Percentiles rank a stretch among this genome's conserved stretches.
Evolutionary conservation across 2,797 vertebrate species (phyloP).

Genomic region (Coregonus ussuriensis): DNA sequence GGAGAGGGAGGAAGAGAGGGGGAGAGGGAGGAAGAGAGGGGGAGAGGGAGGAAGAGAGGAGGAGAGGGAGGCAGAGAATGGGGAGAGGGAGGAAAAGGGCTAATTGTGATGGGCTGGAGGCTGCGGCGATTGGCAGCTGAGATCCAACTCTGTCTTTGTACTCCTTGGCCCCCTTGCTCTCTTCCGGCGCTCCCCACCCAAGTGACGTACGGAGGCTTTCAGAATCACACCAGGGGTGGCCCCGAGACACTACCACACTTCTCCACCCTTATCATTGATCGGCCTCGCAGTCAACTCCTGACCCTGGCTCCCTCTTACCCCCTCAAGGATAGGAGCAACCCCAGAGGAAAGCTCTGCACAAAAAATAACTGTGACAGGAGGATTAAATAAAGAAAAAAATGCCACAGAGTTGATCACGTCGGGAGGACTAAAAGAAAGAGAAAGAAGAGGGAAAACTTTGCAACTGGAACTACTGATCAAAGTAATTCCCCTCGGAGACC

Average conservation of each 20-base stretch:
- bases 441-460: neutral
- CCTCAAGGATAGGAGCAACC: constrained; percentile 36
- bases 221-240: neutral
- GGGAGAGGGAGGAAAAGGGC: too few relatives aligned
- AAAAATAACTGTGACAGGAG: constrained; percentile 38
- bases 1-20: neutral
- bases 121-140: neutral
- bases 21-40: too few relatives aligned
- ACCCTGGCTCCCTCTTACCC: constrained; percentile 47
- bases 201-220: neutral
- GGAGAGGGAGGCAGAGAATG: too few relatives aligned
- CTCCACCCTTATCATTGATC: too few relatives aligned
- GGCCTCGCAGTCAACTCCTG: constrained; percentile 59
- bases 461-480: too few relatives aligned
- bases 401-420: neutral
- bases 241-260: constrained; percentile 4
- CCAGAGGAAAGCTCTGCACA: constrained; percentile 38
- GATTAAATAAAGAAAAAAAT: constrained; percentile 42
- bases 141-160: neutral
- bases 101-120: neutral
- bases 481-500: neutral
- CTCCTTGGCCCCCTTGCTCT: neutral
- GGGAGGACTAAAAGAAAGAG: neutral
- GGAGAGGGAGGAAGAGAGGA: too few relatives aligned
- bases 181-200: neutral